Base-by-base conservation (phyloP, 2,113 vertebrate genomes). In the Clarias batrachus region DNA sequence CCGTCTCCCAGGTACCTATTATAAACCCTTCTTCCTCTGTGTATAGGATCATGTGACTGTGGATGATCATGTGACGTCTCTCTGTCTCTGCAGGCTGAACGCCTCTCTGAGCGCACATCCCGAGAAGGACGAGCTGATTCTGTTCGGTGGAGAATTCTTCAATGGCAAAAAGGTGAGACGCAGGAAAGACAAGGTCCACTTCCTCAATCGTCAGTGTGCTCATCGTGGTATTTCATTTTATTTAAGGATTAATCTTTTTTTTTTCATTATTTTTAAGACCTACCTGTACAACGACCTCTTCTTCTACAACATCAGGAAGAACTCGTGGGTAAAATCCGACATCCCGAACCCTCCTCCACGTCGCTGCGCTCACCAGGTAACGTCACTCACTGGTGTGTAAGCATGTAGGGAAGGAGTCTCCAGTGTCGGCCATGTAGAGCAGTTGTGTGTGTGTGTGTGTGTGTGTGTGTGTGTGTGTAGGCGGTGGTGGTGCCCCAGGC, bases 101-200 rank as follows among this genome's bases (percentile, higher is more conserved):
- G 96, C 97, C 0, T 97, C 98, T 16, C 71, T 99, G 0, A 97
- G 94, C 1, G 90, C 96, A 0, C 96, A 98, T 89, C 97, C 98
- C 0, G 98, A 99, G 90, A 99, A 96, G 93, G 98, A 99, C 0
- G 97, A 99, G 79, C 93, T 99, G 84, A 97, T 99, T 90, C 94
- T 99, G 84, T 99, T 99, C 89, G 98, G 98, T 92, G 98, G 98
- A 93, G 97, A 99, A 94, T 98, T 96, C 94, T 99, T 97, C 94
- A 99, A 99, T 91, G 98, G 98, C 91, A 97, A 96, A 94, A 98
- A 99, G 97, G 98, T 99, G 2, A 6, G 13, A 23, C 4, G 2
- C 54, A 79, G 25, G 54, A 79, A 95, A 8, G 33, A 0, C 76
- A 11, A 12, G 21, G 48, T 10, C 3, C 19, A 8, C 9, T 23